Conservation (phyloP, 2,797 vertebrate species). For the Enteromius afrohamiltoni region DNA sequence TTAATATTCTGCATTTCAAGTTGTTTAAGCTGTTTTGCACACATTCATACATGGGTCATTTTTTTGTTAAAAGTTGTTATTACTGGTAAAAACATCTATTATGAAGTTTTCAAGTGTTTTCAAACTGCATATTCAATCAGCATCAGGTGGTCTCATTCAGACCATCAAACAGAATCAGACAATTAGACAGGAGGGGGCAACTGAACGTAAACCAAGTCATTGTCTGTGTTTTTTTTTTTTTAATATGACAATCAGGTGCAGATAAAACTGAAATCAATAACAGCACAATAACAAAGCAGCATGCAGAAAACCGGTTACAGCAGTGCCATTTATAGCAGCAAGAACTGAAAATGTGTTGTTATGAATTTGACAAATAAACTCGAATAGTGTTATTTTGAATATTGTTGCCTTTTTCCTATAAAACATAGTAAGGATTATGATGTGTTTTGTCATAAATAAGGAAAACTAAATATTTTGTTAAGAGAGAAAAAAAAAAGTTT, state of each 20-base stretch:
- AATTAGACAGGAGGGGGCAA: not conserved
- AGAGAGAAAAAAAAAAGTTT: not conserved
- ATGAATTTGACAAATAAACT: not conserved
- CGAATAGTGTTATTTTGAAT: not conserved
- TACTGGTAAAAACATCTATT: not conserved
- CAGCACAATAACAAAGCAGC: not conserved
- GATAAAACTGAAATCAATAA: not conserved
- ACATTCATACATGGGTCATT: not conserved
- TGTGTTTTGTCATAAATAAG: no score
- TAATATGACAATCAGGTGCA: not conserved
- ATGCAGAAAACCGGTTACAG: not conserved
- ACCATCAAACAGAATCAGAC: not conserved
- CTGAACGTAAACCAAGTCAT: not conserved
- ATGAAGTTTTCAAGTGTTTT: not conserved
- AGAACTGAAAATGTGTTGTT: not conserved
- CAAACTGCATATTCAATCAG: not conserved
- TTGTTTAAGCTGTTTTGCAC: not conserved
- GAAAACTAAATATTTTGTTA: not conserved
- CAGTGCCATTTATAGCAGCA: not conserved
- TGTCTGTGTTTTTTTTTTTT: not conserved
- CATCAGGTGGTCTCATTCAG: not conserved
- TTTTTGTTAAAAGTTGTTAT: not conserved
- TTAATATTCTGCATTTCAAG: not conserved
- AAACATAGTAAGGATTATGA: not conserved
- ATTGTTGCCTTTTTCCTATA: not conserved